Percentiles rank a stretch among this genome's conserved stretches.
These are phyloP conservation scores for Alethe castanea DNA, from an alignment of 2,113 vertebrate species.

Conservation along the genomic window DNA sequence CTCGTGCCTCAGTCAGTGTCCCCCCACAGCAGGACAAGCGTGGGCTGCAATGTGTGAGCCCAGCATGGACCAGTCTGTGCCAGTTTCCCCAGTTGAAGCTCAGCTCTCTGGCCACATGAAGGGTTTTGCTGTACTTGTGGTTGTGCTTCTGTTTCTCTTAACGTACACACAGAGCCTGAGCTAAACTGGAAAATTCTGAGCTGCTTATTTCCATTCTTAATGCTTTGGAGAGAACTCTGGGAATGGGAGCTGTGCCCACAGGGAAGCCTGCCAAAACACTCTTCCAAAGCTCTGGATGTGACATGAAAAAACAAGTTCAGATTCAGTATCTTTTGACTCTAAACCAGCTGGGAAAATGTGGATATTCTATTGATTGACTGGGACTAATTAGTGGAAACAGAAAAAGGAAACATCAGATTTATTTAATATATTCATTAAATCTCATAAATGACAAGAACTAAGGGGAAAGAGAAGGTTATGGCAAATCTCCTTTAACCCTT, in stretches of 20 bases:
- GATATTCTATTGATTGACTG: not conserved
- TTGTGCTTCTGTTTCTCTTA: slow-evolving; percentile 27
- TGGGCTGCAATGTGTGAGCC: accelerated
- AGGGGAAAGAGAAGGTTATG: not conserved
- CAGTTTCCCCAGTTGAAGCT: not conserved
- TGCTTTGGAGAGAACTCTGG: slow-evolving; percentile 41
- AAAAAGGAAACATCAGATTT: not conserved
- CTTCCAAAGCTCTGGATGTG: slow-evolving; percentile 12
- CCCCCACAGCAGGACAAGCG: not conserved
- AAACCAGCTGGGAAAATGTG: slow-evolving; percentile 18
- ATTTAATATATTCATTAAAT: not conserved
- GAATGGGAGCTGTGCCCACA: slow-evolving; percentile 6
- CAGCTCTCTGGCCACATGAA: not conserved
- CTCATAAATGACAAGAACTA: not conserved
- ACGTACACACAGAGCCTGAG: not conserved
- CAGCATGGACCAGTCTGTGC: not conserved
- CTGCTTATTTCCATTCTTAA: slow-evolving; percentile 58
- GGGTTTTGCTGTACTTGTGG: not conserved
- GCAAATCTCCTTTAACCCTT: not conserved
- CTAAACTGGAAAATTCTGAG: slow-evolving; percentile 55
- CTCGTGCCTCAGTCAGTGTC: not conserved
- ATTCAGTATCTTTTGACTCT: slow-evolving; percentile 4
- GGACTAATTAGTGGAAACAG: not conserved
- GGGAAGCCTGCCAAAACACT: not conserved
- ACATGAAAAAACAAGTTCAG: slow-evolving; percentile 39